Evolutionary conservation across 2,113 vertebrate genomes (phyloP), one percentile per base, ranked within the genome.

Genomic region (Lanius ludovicianus): DNA sequence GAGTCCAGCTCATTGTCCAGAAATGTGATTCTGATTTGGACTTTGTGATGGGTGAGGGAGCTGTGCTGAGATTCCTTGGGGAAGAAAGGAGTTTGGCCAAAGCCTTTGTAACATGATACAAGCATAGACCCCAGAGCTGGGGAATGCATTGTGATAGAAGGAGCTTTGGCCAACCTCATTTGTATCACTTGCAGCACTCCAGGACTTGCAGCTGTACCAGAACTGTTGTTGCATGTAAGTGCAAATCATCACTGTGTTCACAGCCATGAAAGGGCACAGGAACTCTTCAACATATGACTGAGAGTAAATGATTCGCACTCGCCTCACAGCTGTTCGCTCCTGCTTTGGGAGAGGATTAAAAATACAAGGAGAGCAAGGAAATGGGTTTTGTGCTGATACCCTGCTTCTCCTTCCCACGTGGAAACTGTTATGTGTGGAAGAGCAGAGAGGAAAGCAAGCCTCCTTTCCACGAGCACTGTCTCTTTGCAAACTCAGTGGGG

Each of bases 11-110:
- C 41, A 71, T 22, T 67, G 65, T 93, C 69, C 96, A 96, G 69
- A 96, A 97, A 96, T 90, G 86, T 80, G 83, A 90, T 92, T 94
- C 73, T 81, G 90, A 94, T 93, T 93, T 94, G 83, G 68, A 60
- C 31, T 90, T 93, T 80, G 67, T 52, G 64, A 84, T 67, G 55
- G 90, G 52, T 75, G 50, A 90, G 85, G 64, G 82, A 93, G 60
- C 59, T 68, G 59, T 0, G 2, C 44, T 49, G 70, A 78, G 25
- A 37, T 89, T 95, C 73, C 73, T 53, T 20, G 9, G 76, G 83
- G 73, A 94, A 93, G 39, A 64, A 92, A 70, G 20, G 44, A 78
- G 60, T 47, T 90, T 81, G 42, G 63, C 37, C 65, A 68, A 95
- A 91, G 25, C 15, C 59, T 92, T 67, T 84, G 85, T 88, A 95